Percentiles rank a stretch among this genome's conserved stretches.
These are phyloP conservation scores for Corvus moneduloides DNA, from an alignment of 2,113 vertebrate genomes.

Conservation along the genomic window DNA sequence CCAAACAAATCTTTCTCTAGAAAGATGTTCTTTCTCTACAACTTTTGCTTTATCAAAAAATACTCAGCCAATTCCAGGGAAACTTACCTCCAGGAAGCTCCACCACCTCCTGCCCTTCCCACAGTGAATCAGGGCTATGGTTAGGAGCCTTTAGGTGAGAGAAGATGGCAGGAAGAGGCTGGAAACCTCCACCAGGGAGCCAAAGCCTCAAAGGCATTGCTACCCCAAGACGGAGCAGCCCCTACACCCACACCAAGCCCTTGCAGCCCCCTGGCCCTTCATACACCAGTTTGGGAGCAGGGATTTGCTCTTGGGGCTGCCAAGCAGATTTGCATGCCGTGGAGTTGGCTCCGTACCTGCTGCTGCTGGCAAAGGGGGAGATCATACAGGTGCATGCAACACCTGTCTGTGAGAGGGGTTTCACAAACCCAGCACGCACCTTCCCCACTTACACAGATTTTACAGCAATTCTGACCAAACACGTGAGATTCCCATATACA, in stretches of 20 bases:
- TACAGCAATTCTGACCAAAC: background rate
- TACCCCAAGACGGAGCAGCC: accelerated
- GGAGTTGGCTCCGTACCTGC: background rate
- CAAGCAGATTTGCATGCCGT: accelerated
- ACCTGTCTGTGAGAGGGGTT: background rate
- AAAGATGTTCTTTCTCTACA: background rate
- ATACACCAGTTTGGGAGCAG: background rate
- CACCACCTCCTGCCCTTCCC: background rate
- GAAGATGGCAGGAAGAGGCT: background rate
- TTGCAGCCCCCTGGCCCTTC: background rate
- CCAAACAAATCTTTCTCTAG: background rate
- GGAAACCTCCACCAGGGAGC: background rate
- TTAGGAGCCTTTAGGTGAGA: background rate
- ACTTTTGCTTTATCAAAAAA: background rate
- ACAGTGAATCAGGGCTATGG: background rate
- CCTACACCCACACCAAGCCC: background rate
- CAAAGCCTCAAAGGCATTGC: background rate
- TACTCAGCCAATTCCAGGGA: background rate
- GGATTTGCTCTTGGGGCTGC: background rate
- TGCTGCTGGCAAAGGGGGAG: background rate
- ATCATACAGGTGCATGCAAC: accelerated
- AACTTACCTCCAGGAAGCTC: background rate
- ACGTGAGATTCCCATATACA: accelerated
- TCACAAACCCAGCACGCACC: background rate
- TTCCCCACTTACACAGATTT: background rate